Percentiles rank a stretch among this genome's conserved stretches.
These are phyloP conservation scores for Stenodema calcarata DNA, from an alignment of 2,888 invertebrate genomes.

Conservation along the genomic window DNA sequence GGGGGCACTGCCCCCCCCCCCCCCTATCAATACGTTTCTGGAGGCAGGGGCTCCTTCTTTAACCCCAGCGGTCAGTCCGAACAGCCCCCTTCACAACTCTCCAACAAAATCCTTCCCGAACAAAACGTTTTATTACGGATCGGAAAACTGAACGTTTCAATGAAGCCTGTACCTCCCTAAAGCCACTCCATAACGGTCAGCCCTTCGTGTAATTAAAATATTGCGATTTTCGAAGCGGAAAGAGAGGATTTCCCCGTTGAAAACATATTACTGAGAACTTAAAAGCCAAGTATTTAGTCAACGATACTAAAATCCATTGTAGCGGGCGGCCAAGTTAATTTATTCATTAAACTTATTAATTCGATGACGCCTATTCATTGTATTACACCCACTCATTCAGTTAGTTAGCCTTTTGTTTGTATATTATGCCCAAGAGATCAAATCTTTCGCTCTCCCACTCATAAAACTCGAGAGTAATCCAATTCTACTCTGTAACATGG, in stretches of 20 bases:
- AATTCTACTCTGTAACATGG: too few relatives aligned
- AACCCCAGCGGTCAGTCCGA: neutral
- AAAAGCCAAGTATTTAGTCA: neutral
- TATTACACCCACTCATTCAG: neutral
- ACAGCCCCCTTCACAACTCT: slow-evolving; percentile 7
- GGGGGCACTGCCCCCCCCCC: neutral
- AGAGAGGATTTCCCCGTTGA: neutral
- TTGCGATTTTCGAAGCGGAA: neutral
- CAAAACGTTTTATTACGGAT: slow-evolving; percentile 12
- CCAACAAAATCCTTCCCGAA: neutral
- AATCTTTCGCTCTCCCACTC: too few relatives aligned
- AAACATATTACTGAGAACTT: neutral
- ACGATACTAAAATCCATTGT: neutral
- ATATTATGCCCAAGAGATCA: neutral
- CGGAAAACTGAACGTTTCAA: neutral
- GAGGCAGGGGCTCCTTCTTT: too few relatives aligned
- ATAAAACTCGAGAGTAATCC: too few relatives aligned
- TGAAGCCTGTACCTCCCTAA: neutral
- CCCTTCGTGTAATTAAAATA: neutral
- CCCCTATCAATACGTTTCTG: too few relatives aligned
- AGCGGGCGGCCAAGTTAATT: neutral
- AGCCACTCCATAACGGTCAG: neutral
- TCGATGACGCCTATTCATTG: neutral
- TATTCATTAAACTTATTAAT: neutral
- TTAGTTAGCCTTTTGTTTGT: neutral